Conservation (phyloP, 2,113 vertebrate species). For the Ceuthmochares aereus region DNA sequence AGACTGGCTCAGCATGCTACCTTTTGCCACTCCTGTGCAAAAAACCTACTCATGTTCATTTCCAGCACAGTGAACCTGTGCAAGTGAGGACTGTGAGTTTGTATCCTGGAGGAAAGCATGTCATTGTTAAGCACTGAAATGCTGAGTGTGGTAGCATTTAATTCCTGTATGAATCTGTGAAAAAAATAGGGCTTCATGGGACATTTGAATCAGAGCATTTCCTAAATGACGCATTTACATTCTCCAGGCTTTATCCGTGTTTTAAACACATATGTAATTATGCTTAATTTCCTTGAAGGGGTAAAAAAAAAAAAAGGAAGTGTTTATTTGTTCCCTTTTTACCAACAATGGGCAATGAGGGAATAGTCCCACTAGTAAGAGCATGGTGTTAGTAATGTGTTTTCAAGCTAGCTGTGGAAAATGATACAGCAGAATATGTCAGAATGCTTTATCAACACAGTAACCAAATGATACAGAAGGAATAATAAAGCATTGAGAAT, state of each 20-base stretch:
- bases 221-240: not conserved
- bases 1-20: not conserved
- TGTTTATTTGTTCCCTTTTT: not conserved
- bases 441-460: not conserved
- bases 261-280: not conserved
- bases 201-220: not conserved
- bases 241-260: not conserved
- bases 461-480: not conserved
- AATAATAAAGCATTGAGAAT: not conserved
- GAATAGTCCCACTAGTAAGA: not conserved
- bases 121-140: not conserved
- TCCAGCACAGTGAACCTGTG: not conserved
- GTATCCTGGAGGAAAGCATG: not conserved
- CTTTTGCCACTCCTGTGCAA: not conserved
- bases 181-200: not conserved
- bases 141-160: not conserved
- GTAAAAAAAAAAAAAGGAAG: not conserved
- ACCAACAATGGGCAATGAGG: not conserved
- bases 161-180: not conserved
- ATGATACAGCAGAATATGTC: not conserved
- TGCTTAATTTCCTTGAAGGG: not conserved
- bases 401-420: not conserved
- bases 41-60: not conserved
- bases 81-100: not conserved
- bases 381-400: not conserved